Evolutionary conservation across 2,888 invertebrate species (phyloP).

Genomic region (Lamproptera curius): DNA sequence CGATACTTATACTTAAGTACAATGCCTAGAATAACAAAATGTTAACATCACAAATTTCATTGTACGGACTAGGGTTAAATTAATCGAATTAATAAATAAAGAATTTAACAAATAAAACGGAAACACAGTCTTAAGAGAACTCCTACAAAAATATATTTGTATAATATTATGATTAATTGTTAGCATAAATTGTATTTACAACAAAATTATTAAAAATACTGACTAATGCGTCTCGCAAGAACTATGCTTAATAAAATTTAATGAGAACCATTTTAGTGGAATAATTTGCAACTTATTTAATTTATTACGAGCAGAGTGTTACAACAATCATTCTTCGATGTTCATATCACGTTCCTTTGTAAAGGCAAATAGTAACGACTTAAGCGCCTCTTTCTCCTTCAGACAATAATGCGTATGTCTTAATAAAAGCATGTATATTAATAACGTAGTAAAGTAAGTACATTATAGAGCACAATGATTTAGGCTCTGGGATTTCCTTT

Average conservation of each 20-base stretch:
- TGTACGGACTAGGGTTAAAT: conserved; percentile 48
- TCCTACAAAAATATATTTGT: conserved; percentile 18
- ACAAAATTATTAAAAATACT: conserved; percentile 19
- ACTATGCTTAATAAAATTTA: neutral
- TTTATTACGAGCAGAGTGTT: too few relatives aligned
- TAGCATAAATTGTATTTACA: conserved; percentile 18
- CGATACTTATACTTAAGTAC: conserved; percentile 27
- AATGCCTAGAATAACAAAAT: conserved; percentile 33
- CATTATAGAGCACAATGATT: conserved; percentile 11
- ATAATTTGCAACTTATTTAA: too few relatives aligned
- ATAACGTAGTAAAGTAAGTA: neutral
- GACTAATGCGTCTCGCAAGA: conserved; percentile 15
- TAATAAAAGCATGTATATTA: conserved; percentile 5
- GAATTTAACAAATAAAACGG: conserved; percentile 41
- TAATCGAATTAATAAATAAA: conserved; percentile 44
- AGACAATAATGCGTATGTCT: too few relatives aligned
- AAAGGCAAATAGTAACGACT: too few relatives aligned
- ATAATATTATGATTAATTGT: conserved; percentile 12
- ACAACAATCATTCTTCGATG: too few relatives aligned
- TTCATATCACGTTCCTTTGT: too few relatives aligned
- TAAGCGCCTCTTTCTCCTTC: too few relatives aligned
- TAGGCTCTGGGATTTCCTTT: conserved; percentile 26
- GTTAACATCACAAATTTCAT: conserved; percentile 34
- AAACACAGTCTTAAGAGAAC: conserved; percentile 45
- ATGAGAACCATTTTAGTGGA: too few relatives aligned